phyloP scores from a whole-genome alignment of 2,888 invertebrate species.

The Merodon equestris region DNA sequence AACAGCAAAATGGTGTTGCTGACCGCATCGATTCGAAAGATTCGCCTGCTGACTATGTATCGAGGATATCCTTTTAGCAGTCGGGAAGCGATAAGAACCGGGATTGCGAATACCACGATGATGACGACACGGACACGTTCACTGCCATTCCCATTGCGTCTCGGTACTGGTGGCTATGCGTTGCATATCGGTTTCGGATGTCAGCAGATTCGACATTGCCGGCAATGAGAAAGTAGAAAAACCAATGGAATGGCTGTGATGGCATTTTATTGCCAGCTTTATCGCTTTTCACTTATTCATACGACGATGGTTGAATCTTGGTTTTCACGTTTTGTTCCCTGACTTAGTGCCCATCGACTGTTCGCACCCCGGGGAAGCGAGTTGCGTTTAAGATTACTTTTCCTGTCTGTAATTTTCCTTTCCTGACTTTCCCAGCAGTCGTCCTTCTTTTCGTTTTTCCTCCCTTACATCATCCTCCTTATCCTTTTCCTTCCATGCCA shows the following conservation, averaged over 20 bases:
- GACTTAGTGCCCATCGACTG: too few relatives aligned
- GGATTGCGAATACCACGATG: too few relatives aligned
- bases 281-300: constrained; percentile 39
- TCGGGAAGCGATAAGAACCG: constrained; percentile 28
- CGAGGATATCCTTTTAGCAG: constrained; percentile 53
- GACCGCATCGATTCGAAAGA: constrained; percentile 22
- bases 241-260: constrained; percentile 9
- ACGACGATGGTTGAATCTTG: constrained; percentile 1
- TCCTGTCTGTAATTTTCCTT: constrained; percentile 54
- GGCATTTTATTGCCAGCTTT: constrained; percentile 44
- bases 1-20: constrained; percentile 41
- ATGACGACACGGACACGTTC: constrained; percentile 9
- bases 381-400: constrained; percentile 46
- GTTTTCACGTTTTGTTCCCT: too few relatives aligned
- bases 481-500: constrained; percentile 30
- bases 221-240: not conserved
- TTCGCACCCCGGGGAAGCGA: too few relatives aligned
- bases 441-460: constrained; percentile 13
- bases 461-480: not conserved
- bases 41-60: not conserved
- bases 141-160: constrained; percentile 53
- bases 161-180: constrained; percentile 26
- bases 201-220: constrained; percentile 33
- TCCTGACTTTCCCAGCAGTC: constrained; percentile 32
- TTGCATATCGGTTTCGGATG: constrained; percentile 50